A percentile compares a stretch with the other conserved stretches of the same genome.
Conservation (phyloP, 35 echinoderm and acorn worm species). For the Apostichopus californicus region DNA sequence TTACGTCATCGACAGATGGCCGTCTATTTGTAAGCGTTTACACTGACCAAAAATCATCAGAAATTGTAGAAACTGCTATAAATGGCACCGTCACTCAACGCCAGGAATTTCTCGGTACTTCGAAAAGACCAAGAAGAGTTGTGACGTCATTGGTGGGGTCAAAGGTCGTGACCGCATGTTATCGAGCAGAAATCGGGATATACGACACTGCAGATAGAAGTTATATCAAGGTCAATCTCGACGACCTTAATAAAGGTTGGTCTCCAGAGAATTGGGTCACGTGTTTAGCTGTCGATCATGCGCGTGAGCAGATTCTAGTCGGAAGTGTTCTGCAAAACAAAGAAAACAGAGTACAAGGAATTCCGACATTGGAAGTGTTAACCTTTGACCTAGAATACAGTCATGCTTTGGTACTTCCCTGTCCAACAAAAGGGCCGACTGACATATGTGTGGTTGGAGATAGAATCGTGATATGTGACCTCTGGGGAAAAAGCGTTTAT, state of each 20-base stretch:
- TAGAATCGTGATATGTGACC: conserved; percentile 12
- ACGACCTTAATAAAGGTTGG: neutral
- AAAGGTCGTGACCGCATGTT: conserved; percentile 14
- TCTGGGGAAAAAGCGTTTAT: conserved; percentile 15
- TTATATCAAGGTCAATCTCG: neutral
- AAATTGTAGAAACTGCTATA: neutral
- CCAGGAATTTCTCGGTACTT: neutral
- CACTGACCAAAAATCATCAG: neutral
- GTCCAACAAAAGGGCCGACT: neutral
- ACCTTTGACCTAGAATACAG: conserved; percentile 2
- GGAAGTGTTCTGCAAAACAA: conserved; percentile 11
- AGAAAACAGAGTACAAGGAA: neutral
- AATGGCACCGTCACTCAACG: neutral
- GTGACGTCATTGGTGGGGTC: neutral
- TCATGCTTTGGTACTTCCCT: neutral
- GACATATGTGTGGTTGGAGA: conserved; percentile 22
- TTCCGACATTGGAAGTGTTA: neutral
- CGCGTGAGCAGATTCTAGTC: neutral
- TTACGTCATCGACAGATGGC: conserved; percentile 8
- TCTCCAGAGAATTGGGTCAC: conserved; percentile 25
- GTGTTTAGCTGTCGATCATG: conserved; percentile 19
- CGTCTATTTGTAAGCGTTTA: neutral
- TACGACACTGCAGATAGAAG: conserved; percentile 3
- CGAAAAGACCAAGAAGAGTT: conserved; percentile 15
- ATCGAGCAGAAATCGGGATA: conserved; percentile 17